Conservation (phyloP, 2,888 invertebrate genomes). For the Archips xylosteana region DNA sequence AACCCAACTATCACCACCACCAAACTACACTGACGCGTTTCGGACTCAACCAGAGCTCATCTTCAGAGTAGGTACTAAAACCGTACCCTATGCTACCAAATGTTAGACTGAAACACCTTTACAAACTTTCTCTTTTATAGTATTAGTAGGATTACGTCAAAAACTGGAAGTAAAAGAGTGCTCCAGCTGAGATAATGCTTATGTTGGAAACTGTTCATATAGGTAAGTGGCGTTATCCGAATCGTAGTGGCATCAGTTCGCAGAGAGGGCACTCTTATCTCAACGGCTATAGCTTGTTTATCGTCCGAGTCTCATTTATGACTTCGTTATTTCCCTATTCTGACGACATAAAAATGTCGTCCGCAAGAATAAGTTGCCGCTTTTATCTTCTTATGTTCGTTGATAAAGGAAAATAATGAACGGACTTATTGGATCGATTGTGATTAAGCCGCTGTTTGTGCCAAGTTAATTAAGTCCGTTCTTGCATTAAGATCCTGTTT, state of each 20-base stretch:
- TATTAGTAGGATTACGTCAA: not conserved
- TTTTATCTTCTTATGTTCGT: slow-evolving; percentile 75
- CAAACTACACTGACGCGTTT: too few relatives aligned
- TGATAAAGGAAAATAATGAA: slow-evolving; percentile 82
- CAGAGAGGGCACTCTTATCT: slow-evolving; percentile 70
- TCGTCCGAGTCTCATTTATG: slow-evolving; percentile 79
- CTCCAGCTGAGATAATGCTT: slow-evolving; percentile 9
- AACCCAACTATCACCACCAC: too few relatives aligned
- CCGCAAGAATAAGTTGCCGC: slow-evolving; percentile 73
- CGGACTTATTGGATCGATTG: slow-evolving; percentile 71
- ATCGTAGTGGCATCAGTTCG: slow-evolving; percentile 64
- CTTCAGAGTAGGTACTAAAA: too few relatives aligned
- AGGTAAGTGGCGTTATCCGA: slow-evolving; percentile 55
- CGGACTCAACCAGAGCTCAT: too few relatives aligned
- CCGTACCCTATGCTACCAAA: too few relatives aligned
- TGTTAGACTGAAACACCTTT: too few relatives aligned
- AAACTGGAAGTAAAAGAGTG: not conserved
- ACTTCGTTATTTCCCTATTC: slow-evolving; percentile 83
- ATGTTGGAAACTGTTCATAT: slow-evolving; percentile 19
- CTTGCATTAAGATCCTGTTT: slow-evolving; percentile 39
- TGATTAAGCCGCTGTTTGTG: slow-evolving; percentile 76
- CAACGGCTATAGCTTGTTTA: slow-evolving; percentile 76
- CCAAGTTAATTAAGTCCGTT: slow-evolving; percentile 62
- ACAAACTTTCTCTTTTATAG: too few relatives aligned
- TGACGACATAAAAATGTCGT: slow-evolving; percentile 82